Conservation (phyloP, 2,113 vertebrate genomes). For the Erythrocercus mccallii region DNA sequence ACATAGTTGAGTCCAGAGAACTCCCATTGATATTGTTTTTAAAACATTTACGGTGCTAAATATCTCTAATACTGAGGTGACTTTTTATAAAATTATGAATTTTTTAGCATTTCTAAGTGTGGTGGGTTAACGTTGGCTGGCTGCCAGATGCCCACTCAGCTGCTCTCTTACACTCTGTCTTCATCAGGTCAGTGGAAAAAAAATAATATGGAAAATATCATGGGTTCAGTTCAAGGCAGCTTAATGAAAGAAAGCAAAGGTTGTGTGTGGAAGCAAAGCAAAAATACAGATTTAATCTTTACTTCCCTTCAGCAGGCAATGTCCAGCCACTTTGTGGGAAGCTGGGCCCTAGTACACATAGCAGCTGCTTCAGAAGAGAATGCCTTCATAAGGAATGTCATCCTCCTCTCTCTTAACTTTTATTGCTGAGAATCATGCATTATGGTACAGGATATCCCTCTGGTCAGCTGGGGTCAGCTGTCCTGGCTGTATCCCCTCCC, state of each 20-base stretch:
- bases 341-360: not conserved
- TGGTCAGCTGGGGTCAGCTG: not conserved
- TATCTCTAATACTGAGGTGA: not conserved
- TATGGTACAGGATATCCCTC: not conserved
- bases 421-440: not conserved
- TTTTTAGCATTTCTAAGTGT: not conserved
- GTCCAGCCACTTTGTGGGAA: not conserved
- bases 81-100: not conserved
- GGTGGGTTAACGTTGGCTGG: not conserved
- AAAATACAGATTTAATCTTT: not conserved
- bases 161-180: not conserved
- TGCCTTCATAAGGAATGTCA: fast-evolving
- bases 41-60: not conserved
- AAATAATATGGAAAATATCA: not conserved
- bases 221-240: not conserved
- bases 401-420: not conserved
- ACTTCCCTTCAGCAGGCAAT: not conserved
- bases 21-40: not conserved
- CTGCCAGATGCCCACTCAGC: fast-evolving
- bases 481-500: not conserved
- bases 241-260: not conserved
- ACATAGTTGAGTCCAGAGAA: not conserved
- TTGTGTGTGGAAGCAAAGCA: not conserved
- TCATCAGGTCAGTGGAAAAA: not conserved
- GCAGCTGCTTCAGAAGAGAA: not conserved